Conservation (phyloP, 2,797 vertebrate species). For the Lophotriccus pileatus region DNA sequence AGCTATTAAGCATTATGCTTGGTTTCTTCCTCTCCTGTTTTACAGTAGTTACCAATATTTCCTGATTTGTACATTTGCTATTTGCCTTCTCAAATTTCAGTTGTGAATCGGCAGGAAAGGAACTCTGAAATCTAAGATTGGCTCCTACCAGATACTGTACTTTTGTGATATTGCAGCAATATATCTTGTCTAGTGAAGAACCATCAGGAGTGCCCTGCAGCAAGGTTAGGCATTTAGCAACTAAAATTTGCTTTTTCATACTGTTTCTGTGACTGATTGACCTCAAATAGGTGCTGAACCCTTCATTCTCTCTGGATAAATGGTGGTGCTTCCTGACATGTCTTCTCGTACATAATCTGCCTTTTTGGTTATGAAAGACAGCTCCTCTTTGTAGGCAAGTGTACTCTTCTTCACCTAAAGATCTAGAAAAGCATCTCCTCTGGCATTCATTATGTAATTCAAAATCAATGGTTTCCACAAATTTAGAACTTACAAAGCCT, state of each 20-base stretch:
- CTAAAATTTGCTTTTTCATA: neutral
- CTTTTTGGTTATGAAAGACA: neutral
- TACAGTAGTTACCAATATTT: neutral
- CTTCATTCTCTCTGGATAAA: neutral
- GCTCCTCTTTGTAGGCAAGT: neutral
- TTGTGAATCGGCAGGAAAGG: neutral
- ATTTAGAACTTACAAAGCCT: neutral
- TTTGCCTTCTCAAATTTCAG: neutral
- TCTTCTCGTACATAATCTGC: neutral
- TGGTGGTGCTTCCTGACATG: neutral
- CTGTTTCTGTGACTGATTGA: neutral
- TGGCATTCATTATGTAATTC: neutral
- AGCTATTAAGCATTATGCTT: neutral
- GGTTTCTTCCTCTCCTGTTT: neutral
- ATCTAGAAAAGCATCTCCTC: neutral
- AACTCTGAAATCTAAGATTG: neutral
- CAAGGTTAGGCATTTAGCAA: neutral
- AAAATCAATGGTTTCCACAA: neutral
- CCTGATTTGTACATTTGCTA: neutral
- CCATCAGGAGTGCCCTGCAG: neutral
- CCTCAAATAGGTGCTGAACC: neutral
- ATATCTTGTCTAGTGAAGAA: neutral
- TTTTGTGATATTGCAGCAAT: neutral
- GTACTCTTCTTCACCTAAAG: neutral
- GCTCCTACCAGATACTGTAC: neutral